Conservation (phyloP, 1,140 invertebrate species). For the Proales similis region DNA sequence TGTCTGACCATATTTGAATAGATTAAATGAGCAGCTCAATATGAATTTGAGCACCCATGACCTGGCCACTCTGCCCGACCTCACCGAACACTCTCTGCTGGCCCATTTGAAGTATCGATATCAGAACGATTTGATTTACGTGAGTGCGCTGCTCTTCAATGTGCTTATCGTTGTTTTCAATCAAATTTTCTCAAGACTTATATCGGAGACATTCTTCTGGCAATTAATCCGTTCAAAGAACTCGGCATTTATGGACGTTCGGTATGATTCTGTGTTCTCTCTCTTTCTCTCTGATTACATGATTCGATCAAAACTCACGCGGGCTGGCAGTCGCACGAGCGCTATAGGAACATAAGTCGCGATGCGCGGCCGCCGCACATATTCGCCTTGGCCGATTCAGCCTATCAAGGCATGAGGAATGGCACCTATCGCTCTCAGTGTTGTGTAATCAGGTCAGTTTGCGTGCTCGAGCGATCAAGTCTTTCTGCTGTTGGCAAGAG, state of each 20-base stretch:
- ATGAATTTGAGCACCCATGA: constrained; percentile 41
- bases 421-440: constrained; percentile 69
- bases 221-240: constrained; percentile 72
- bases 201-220: constrained; percentile 71
- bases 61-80: constrained; percentile 45
- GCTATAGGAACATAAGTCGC: constrained; percentile 94
- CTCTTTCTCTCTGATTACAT: constrained; percentile 50
- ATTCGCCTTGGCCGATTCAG: constrained; percentile 95
- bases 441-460: constrained; percentile 70
- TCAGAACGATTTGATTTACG: constrained; percentile 47
- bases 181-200: constrained; percentile 65
- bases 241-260: constrained; percentile 73
- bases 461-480: too few relatives aligned
- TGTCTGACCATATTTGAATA: background rate
- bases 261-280: constrained; percentile 59
- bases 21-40: background rate
- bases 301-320: constrained; percentile 67
- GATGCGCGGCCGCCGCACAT: constrained; percentile 94
- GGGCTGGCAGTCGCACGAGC: constrained; percentile 97
- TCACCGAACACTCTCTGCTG: constrained; percentile 48
- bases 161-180: background rate
- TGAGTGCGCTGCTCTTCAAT: constrained; percentile 41
- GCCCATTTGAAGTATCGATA: constrained; percentile 48
- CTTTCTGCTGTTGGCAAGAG: background rate
- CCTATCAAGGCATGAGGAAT: constrained; percentile 88